phyloP scores from a whole-genome alignment of 2,888 invertebrate genomes.

The Ephialtes manifestator region DNA sequence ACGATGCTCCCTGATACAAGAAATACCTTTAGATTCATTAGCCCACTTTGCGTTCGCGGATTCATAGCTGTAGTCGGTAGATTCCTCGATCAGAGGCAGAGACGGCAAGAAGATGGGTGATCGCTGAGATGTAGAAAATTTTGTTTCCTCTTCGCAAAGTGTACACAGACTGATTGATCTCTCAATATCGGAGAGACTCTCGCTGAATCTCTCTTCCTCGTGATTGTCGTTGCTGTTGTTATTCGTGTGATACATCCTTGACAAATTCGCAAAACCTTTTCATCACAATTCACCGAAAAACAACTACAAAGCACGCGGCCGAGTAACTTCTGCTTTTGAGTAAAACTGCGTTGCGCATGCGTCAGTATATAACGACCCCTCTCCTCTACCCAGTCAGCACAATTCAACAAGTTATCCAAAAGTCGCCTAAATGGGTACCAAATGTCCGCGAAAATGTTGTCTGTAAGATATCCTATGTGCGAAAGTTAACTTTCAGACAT shows the following conservation, averaged over 20 bases:
- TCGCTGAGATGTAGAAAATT: background rate
- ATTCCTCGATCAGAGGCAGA: background rate
- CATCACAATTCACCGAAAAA: background rate
- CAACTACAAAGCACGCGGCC: background rate
- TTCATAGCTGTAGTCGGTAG: background rate
- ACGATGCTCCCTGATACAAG: too few relatives aligned
- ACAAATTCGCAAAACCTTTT: background rate
- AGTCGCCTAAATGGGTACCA: too few relatives aligned
- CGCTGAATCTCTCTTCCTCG: background rate
- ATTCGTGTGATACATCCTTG: background rate
- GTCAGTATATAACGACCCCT: too few relatives aligned
- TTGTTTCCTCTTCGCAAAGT: slow-evolving; percentile 48
- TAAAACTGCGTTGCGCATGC: too few relatives aligned
- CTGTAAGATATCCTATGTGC: too few relatives aligned
- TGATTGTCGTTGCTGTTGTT: background rate
- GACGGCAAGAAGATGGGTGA: background rate
- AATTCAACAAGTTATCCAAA: too few relatives aligned
- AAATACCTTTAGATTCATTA: background rate
- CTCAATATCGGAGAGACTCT: slow-evolving; percentile 4
- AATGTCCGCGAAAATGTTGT: too few relatives aligned
- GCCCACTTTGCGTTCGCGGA: background rate
- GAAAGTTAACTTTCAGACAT: too few relatives aligned
- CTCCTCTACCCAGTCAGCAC: too few relatives aligned
- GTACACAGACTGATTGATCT: slow-evolving; percentile 54
- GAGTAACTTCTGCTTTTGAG: too few relatives aligned